Evolutionary conservation across 2,797 vertebrate species (phyloP).

Genomic region (Neosilurus mollespiculum): DNA sequence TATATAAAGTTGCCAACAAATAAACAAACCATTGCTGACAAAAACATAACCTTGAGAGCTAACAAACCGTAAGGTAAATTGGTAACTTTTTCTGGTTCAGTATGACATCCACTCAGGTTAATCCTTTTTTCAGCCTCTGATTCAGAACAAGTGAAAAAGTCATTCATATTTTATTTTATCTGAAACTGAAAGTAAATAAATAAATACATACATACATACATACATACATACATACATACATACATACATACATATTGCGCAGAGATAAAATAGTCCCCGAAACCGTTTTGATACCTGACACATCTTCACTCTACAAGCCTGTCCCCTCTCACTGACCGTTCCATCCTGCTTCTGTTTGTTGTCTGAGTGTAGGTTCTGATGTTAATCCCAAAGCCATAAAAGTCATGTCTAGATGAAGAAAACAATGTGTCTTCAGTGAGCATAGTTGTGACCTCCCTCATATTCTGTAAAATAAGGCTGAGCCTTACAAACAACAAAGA

Average conservation of each 20-base stretch:
- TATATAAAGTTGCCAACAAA: too few relatives aligned
- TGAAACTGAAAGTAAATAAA: too few relatives aligned
- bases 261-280: conserved; percentile 5
- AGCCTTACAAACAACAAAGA: conserved; percentile 14
- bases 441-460: background rate
- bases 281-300: conserved; percentile 3
- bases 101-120: background rate
- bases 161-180: too few relatives aligned
- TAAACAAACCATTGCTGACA: background rate
- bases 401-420: conserved; percentile 28
- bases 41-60: too few relatives aligned
- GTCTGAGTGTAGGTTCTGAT: conserved; percentile 21
- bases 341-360: conserved; percentile 29
- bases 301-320: conserved; percentile 19
- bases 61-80: background rate
- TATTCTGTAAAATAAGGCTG: background rate
- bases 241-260: background rate
- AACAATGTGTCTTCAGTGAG: background rate
- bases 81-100: background rate
- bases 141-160: background rate
- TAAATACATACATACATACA: too few relatives aligned
- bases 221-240: too few relatives aligned
- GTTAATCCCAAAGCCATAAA: conserved; percentile 20
- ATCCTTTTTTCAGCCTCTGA: background rate
- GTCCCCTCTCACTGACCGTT: conserved; percentile 42